These are phyloP conservation scores for Etheostoma perlongum DNA, from an alignment of 2,797 vertebrate species.

Conservation along the genomic window DNA sequence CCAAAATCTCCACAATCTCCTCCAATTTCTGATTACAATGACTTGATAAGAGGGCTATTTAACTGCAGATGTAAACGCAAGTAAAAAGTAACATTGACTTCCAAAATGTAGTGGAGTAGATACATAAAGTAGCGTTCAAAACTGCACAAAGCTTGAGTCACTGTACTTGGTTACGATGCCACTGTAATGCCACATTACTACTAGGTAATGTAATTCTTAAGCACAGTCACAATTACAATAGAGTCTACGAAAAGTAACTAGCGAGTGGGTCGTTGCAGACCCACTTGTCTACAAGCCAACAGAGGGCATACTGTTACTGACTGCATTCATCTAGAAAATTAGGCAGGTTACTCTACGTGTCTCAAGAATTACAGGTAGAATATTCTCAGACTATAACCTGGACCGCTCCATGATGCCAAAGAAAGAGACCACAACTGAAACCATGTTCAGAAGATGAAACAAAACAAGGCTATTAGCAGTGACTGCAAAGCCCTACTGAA, in stretches of 20 bases:
- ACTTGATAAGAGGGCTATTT: background rate
- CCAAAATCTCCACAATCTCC: background rate
- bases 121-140: background rate
- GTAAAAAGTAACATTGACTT: too few species aligned
- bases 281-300: background rate
- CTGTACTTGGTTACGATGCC: background rate
- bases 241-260: background rate
- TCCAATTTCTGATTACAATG: background rate
- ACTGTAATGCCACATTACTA: background rate
- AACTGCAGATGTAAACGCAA: background rate
- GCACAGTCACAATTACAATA: background rate
- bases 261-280: background rate
- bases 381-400: background rate
- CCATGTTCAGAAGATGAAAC: conserved; percentile 40
- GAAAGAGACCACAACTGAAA: conserved; percentile 22
- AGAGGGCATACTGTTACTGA: background rate
- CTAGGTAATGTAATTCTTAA: background rate
- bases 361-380: background rate
- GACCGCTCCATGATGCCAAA: conserved; percentile 6
- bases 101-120: background rate
- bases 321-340: background rate
- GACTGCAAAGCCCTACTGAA: conserved; percentile 42
- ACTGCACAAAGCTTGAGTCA: background rate
- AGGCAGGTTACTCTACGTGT: background rate
- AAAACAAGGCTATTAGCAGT: conserved; percentile 50